A percentile compares a stretch with the other conserved stretches of the same genome.
Evolutionary conservation across 2,113 vertebrate species (phyloP).

Genomic region (Phrynosoma platyrhinos): DNA sequence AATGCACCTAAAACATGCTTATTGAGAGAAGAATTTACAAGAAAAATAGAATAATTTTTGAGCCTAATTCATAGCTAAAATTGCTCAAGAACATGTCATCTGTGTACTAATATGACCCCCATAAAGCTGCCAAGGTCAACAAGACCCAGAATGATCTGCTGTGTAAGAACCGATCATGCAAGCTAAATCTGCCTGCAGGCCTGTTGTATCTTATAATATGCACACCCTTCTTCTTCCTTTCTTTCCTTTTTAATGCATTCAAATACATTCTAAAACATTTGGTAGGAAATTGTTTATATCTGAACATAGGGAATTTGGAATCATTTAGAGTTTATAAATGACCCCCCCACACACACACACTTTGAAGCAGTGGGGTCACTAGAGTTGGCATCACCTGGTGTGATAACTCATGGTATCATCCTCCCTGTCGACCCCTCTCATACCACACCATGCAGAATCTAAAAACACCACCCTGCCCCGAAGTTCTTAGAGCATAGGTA

Average conservation of each 20-base stretch:
- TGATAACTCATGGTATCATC: too few species aligned
- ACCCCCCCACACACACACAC: too few species aligned
- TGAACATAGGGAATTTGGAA: conserved; percentile 55
- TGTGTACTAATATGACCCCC: conserved; percentile 47
- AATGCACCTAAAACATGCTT: conserved; percentile 13
- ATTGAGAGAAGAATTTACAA: background rate
- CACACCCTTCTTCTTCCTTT: background rate
- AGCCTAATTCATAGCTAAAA: conserved; percentile 48
- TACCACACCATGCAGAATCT: too few species aligned
- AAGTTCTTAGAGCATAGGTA: background rate
- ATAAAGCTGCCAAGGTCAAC: conserved; percentile 55
- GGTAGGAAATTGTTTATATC: background rate
- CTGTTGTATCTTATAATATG: conserved; percentile 65
- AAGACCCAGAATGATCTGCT: conserved; percentile 43
- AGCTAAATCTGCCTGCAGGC: conserved; percentile 67
- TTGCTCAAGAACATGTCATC: conserved; percentile 52
- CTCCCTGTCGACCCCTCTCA: too few species aligned
- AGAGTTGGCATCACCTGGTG: too few species aligned
- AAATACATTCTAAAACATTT: conserved; percentile 47
- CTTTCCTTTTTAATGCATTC: conserved; percentile 27
- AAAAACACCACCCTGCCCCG: background rate
- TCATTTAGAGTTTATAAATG: conserved; percentile 18
- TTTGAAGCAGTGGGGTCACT: too few species aligned
- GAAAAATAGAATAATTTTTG: conserved; percentile 19
- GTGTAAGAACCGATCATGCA: conserved; percentile 64